phyloP scores from a whole-genome alignment of 2,797 vertebrate genomes.

The Muscicapa striata region DNA sequence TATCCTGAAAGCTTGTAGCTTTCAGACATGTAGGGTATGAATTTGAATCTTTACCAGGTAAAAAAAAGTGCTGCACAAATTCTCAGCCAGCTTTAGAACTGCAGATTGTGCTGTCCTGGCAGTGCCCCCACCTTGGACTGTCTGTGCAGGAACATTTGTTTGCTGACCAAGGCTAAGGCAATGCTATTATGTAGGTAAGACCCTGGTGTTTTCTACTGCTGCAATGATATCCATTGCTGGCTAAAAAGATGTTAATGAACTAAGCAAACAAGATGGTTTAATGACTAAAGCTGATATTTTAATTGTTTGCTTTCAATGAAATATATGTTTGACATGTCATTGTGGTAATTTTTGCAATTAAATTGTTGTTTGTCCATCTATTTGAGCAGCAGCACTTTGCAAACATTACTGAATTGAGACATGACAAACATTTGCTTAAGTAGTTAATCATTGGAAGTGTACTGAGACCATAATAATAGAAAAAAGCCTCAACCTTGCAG shows the following conservation, averaged over 20 bases:
- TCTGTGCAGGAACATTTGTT: background rate
- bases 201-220: background rate
- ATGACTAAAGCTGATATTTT: background rate
- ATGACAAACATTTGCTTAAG: background rate
- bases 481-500: background rate
- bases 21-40: accelerated
- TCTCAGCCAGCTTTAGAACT: background rate
- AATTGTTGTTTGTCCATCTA: background rate
- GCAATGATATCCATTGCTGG: background rate
- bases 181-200: background rate
- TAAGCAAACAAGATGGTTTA: background rate
- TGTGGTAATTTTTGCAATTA: background rate
- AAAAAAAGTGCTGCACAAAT: background rate
- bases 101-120: background rate
- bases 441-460: background rate
- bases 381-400: background rate
- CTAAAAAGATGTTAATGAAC: background rate
- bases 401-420: background rate
- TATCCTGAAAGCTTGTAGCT: background rate
- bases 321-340: background rate
- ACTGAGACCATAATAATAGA: background rate
- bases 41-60: background rate
- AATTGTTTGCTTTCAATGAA: background rate
- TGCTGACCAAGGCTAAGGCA: background rate
- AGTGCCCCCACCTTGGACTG: background rate